Base-by-base conservation (phyloP, 2,113 vertebrate genomes). In the Caretta caretta region DNA sequence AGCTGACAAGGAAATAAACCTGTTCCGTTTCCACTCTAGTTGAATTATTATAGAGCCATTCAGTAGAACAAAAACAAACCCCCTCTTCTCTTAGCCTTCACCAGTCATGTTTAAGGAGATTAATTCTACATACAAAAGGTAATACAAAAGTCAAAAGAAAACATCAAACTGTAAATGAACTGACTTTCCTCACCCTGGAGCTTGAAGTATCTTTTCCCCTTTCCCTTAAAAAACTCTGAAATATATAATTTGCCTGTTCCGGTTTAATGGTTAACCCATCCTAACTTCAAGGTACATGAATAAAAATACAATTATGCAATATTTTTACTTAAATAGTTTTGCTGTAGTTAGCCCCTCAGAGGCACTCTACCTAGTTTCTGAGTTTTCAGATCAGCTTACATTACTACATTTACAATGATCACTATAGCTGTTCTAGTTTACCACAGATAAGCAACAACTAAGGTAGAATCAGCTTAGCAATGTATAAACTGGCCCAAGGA, bases 161-260 rank as follows among this genome's bases (percentile, higher is more conserved):
- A 90, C 20, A 72, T 83, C 72, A 82, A 84, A 25, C 2, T 31
- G 79, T 51, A 48, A 80, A 51, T 75, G 8, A 72, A 11, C n/a
- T 53, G 25, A 3, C 88, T 82, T 89, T 86, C 38, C 56, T 49
- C 0, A 3, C 5, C 17, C 0, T 0, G 53, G 90, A 85, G 10
- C 48, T 22, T 6, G 10, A 19, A 50, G 8, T 6, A 16, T 4
- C 7, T 56, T 72, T 29, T 86, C 48, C 38, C 25, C 84, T 81
- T 72, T 9, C 20, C 89, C 1, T 22, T n/a, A 57, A 27, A 31
- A 57, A 31, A 46, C 69, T 19, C 19, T 51, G 27, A 19, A 50
- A 53, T 83, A 84, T 76, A 19, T 83, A 50, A 78, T 38, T 25
- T 5, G 27, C 48, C 10, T 49, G 38, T 90, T 80, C 62, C 25